Evolutionary conservation across 2,888 invertebrate genomes (phyloP).

Genomic region (Dolichomitus sp.): DNA sequence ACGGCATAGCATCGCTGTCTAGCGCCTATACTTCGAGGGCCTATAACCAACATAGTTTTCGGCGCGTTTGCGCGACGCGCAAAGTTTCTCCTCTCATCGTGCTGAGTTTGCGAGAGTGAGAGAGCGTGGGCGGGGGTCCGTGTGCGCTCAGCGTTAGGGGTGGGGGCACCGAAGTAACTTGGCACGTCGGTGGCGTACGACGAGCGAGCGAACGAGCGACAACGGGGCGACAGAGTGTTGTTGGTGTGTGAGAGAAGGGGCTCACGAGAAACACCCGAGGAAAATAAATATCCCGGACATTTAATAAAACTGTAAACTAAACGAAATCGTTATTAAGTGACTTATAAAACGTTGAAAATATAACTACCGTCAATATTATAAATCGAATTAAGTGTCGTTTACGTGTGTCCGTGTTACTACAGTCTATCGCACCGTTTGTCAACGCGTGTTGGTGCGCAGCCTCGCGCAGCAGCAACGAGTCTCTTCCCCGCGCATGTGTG

Average conservation of each 20-base stretch:
- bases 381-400: not conserved
- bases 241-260: slow-evolving; percentile 12
- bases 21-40: too few species aligned
- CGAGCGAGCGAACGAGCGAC: slow-evolving; percentile 43
- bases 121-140: not conserved
- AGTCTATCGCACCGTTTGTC: slow-evolving; percentile 22
- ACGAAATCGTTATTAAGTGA: not conserved
- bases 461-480: slow-evolving; percentile 21
- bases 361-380: not conserved
- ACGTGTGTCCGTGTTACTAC: slow-evolving; percentile 10
- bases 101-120: not conserved
- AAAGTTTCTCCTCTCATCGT: slow-evolving; percentile 21
- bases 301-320: not conserved
- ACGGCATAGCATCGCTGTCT: too few species aligned
- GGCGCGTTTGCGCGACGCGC: slow-evolving; percentile 35
- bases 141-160: not conserved
- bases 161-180: slow-evolving; percentile 25
- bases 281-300: not conserved
- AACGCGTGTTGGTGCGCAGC: slow-evolving; percentile 50
- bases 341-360: not conserved
- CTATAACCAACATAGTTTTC: slow-evolving; percentile 5
- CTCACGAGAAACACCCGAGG: not conserved
- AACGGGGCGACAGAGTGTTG: slow-evolving; percentile 17
- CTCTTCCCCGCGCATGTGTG: not conserved
- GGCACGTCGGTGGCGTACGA: slow-evolving; percentile 57